phyloP scores from a whole-genome alignment of 2,797 vertebrate genomes.

The Falco cherrug region DNA sequence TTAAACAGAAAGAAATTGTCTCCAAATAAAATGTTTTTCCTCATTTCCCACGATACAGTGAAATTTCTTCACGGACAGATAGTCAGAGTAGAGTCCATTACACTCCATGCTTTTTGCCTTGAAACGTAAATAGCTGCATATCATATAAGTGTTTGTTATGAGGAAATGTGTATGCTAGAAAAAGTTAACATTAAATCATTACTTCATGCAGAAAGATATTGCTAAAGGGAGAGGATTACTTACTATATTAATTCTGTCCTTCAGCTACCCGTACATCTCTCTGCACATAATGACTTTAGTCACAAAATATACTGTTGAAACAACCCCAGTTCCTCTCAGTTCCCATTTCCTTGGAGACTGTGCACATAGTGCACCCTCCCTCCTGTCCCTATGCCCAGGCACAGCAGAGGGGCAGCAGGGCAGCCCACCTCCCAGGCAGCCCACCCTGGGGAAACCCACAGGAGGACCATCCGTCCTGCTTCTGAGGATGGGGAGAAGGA shows the following conservation, averaged over 20 bases:
- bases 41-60: constrained; percentile 15
- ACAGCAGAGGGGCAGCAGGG: accelerated
- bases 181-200: constrained; percentile 71
- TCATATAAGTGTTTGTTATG: constrained; percentile 69
- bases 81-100: constrained; percentile 56
- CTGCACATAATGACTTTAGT: constrained; percentile 53
- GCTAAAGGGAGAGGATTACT: constrained; percentile 72
- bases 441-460: accelerated
- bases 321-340: background rate
- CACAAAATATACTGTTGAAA: constrained; percentile 24
- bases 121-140: constrained; percentile 66
- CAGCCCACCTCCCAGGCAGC: background rate
- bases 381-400: background rate
- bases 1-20: background rate
- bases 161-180: constrained; percentile 53
- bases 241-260: constrained; percentile 73
- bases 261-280: constrained; percentile 53
- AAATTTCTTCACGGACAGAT: constrained; percentile 13
- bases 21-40: constrained; percentile 12
- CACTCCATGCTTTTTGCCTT: constrained; percentile 48
- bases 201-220: constrained; percentile 74
- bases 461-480: background rate
- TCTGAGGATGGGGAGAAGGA: background rate
- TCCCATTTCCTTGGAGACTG: background rate
- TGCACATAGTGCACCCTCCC: background rate